phyloP scores from a whole-genome alignment of 2,797 vertebrate species.

The Hoplostethus atlanticus region DNA sequence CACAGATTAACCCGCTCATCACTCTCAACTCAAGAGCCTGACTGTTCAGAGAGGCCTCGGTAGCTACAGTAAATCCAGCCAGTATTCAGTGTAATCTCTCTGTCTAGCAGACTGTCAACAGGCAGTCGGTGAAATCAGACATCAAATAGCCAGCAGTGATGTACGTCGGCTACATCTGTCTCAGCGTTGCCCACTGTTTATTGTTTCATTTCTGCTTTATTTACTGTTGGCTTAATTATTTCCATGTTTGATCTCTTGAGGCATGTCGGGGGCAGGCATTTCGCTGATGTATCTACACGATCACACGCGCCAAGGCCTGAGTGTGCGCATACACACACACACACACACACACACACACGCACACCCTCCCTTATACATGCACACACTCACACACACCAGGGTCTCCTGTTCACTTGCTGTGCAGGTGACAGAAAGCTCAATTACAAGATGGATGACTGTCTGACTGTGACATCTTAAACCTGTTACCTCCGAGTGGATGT shows the following conservation, averaged over 20 bases:
- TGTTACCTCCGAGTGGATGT: conserved; percentile 83
- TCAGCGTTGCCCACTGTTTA: conserved; percentile 76
- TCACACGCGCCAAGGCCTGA: conserved; percentile 39
- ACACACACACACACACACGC: conserved; percentile 2
- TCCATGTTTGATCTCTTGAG: conserved; percentile 75
- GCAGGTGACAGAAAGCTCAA: conserved; percentile 70
- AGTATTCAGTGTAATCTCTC: conserved; percentile 43
- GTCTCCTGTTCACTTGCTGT: conserved; percentile 58
- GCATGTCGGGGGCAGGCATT: conserved; percentile 57
- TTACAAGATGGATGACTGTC: conserved; percentile 82
- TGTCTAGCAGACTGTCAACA: conserved; percentile 63
- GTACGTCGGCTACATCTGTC: conserved; percentile 73
- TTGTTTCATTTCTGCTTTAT: conserved; percentile 81
- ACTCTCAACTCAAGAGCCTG: neutral
- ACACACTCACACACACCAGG: conserved; percentile 17
- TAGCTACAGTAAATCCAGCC: conserved; percentile 57
- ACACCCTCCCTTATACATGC: neutral
- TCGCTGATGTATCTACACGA: conserved; percentile 47
- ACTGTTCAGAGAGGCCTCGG: conserved; percentile 38
- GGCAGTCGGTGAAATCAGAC: conserved; percentile 66
- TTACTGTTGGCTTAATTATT: conserved; percentile 81
- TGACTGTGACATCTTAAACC: conserved; percentile 84
- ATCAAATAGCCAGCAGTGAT: conserved; percentile 71
- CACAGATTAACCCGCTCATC: conserved; percentile 10
- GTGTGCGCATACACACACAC: conserved; percentile 8